These are phyloP conservation scores for Semaprochilodus insignis DNA, from an alignment of 2,797 vertebrate genomes.

Conservation along the genomic window DNA sequence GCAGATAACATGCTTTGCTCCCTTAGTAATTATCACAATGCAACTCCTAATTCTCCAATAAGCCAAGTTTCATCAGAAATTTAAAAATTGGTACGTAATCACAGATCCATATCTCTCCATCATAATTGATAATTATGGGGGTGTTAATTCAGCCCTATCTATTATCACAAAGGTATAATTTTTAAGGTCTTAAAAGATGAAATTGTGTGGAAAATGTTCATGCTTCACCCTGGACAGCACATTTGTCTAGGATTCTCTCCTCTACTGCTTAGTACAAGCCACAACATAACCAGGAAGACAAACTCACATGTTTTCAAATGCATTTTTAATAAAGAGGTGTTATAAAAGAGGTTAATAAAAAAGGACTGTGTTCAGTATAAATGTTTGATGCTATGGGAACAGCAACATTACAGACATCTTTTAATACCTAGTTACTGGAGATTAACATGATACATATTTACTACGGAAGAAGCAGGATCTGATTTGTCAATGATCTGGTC, in stretches of 20 bases:
- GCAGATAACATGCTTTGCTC: constrained; percentile 72
- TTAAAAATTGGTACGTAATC: constrained; percentile 47
- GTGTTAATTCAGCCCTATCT: constrained; percentile 67
- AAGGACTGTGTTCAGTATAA: constrained; percentile 21
- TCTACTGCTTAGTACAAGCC: constrained; percentile 27
- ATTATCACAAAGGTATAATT: constrained; percentile 75
- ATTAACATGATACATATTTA: constrained; percentile 41
- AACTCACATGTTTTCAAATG: constrained; percentile 58
- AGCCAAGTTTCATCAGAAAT: constrained; percentile 57
- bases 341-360: constrained; percentile 65
- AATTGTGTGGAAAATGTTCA: constrained; percentile 73
- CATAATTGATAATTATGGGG: constrained; percentile 58
- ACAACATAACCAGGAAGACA: constrained; percentile 31
- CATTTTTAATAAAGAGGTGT: constrained; percentile 76
- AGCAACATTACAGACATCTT: constrained; percentile 19
- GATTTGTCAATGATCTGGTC: constrained; percentile 30
- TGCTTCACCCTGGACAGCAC: constrained; percentile 67
- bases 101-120: constrained; percentile 44
- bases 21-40: constrained; percentile 63
- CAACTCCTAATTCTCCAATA: constrained; percentile 67
- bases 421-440: constrained; percentile 29
- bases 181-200: constrained; percentile 70
- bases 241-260: constrained; percentile 66
- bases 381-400: constrained; percentile 27
- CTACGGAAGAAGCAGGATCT: constrained; percentile 27